Evolutionary conservation across 2,113 vertebrate genomes (phyloP).

Genomic region (Gymnorhina tibicen): DNA sequence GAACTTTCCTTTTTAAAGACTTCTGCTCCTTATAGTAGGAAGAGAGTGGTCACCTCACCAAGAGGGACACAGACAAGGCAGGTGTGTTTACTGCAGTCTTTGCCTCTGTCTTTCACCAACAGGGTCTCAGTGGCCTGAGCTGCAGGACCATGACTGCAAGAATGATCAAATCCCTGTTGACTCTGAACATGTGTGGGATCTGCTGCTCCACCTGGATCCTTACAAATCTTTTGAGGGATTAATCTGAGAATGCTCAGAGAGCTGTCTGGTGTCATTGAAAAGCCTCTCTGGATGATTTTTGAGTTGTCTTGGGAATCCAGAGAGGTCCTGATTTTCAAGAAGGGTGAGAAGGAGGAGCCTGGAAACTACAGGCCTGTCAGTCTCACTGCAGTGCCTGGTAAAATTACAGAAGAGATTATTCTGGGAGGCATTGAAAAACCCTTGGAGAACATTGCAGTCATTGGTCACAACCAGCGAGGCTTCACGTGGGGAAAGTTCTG

Average conservation of each 20-base stretch:
- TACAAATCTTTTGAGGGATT: background rate
- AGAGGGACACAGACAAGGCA: background rate
- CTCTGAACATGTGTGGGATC: background rate
- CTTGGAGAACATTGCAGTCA: background rate
- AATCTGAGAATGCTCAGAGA: background rate
- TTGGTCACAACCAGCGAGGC: accelerated
- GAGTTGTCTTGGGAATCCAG: background rate
- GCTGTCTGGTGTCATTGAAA: background rate
- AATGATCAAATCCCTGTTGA: background rate
- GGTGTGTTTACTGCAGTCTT: background rate
- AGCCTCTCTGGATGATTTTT: background rate
- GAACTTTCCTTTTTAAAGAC: background rate
- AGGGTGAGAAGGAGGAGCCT: background rate
- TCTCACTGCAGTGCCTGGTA: background rate
- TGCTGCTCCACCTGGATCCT: background rate
- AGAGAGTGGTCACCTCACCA: background rate
- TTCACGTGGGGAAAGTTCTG: background rate
- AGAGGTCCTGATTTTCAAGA: background rate
- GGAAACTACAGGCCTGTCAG: background rate
- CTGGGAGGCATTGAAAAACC: background rate
- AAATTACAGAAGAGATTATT: background rate
- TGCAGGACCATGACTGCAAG: background rate
- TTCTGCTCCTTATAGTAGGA: background rate
- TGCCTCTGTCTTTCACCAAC: background rate
- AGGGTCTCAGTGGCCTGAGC: background rate